A percentile compares a stretch with the other conserved stretches of the same genome.
Conservation (phyloP, 2,888 invertebrate genomes). For the Hirtodrosophila trivittata region DNA sequence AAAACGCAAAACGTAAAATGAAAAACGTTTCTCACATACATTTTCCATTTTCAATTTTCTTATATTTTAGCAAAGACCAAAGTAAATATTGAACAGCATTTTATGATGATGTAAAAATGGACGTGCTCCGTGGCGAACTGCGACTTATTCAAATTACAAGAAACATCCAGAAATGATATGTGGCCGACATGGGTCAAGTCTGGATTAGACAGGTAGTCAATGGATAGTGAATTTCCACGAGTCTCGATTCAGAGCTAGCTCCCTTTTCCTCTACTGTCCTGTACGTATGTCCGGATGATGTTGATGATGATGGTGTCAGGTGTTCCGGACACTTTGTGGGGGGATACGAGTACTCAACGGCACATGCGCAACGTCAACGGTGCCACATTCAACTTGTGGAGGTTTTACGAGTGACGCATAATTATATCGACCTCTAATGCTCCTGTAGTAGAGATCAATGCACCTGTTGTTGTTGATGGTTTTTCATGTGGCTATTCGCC, state of each 20-base stretch:
- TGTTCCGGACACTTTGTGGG: slow-evolving; percentile 33
- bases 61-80: slow-evolving; percentile 56
- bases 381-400: slow-evolving; percentile 36
- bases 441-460: slow-evolving; percentile 47
- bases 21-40: slow-evolving; percentile 17
- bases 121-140: slow-evolving; percentile 25
- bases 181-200: slow-evolving; percentile 18
- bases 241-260: slow-evolving; percentile 53
- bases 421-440: slow-evolving; percentile 67
- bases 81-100: slow-evolving; percentile 50
- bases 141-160: slow-evolving; percentile 63
- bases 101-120: slow-evolving; percentile 47
- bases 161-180: background rate
- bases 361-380: slow-evolving; percentile 65
- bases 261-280: slow-evolving; percentile 3
- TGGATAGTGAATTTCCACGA: slow-evolving; percentile 60
- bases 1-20: slow-evolving; percentile 5
- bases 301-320: slow-evolving; percentile 45
- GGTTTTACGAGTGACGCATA: slow-evolving; percentile 53
- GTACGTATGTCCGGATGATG: slow-evolving; percentile 18
- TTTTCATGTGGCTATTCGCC: slow-evolving; percentile 39
- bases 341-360: slow-evolving; percentile 25
- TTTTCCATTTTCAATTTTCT: slow-evolving; percentile 7
- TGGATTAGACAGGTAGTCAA: slow-evolving; percentile 36
- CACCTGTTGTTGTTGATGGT: slow-evolving; percentile 58